Evolutionary conservation across 2,113 vertebrate species (phyloP), one percentile per base, ranked within the genome.

Genomic region (Oplegnathus fasciatus): DNA sequence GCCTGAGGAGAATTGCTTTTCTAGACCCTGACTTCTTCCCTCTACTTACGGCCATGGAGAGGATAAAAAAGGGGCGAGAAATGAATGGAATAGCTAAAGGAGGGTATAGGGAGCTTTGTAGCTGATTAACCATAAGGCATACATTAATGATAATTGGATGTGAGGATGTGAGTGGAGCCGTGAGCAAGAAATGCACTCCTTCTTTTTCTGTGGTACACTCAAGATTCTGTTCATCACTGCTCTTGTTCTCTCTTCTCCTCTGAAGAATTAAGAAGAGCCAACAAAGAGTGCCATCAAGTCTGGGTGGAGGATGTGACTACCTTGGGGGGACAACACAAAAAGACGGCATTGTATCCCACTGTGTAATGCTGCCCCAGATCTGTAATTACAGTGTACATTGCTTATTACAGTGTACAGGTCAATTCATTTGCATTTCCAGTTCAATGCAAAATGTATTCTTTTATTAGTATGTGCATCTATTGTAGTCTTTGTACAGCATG

Each of bases 91-190:
- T 40, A 75, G 75, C 86, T 34, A 67, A 89, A 87, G 82, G 75
- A 90, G 81, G 74, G 64, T 83, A 80, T 52, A 65, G 37, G 52
- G 75, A 81, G 80, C 77, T 93, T 96, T 94, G 88, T 86, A 93
- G 94, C 91, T 94, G 89, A 95, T 96, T 95, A 95, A 93, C 76
- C 88, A 91, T 82, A 86, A 93, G 90, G 94, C 89, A 94, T 94
- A 92, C 91, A 95, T 94, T 92, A 95, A 96, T 96, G 93, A 92
- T 95, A 95, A 95, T 94, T 95, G 87, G 90, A 93, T 90, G 92
- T 93, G 88, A 86, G 85, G 78, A 94, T 92, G 90, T 62, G 58
- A 86, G 88, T 75, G 82, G 75, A 72, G 89, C 93, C 88, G 13
- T 65, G 75, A 91, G 94, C 92, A 15, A 91, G 76, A 92, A 84